Evolutionary conservation across 2,888 invertebrate species (phyloP).

Genomic region (Acleris literana): DNA sequence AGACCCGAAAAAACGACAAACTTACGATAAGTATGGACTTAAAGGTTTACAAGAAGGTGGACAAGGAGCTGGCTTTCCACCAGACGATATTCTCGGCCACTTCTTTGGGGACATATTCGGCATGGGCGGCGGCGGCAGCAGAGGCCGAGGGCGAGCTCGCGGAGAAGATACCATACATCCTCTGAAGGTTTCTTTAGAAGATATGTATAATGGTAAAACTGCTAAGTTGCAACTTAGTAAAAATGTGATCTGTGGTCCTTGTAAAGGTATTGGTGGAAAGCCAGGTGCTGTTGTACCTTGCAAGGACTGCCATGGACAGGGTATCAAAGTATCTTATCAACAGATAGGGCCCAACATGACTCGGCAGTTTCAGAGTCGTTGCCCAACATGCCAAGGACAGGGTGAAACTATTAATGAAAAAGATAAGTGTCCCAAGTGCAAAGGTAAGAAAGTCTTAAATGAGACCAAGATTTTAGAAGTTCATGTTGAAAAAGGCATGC

Average conservation of each 20-base stretch:
- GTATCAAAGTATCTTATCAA: constrained; percentile 88
- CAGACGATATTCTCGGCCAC: constrained; percentile 88
- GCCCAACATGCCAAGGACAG: constrained; percentile 85
- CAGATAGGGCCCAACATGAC: constrained; percentile 87
- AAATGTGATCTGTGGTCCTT: constrained; percentile 90
- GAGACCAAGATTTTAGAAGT: constrained; percentile 94
- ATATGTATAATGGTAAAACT: constrained; percentile 95
- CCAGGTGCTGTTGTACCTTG: constrained; percentile 87
- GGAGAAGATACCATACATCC: constrained; percentile 94
- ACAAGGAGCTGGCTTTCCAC: constrained; percentile 80
- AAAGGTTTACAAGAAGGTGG: constrained; percentile 94
- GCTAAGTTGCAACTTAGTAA: constrained; percentile 92
- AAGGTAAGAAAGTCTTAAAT: constrained; percentile 92
- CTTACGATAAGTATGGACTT: constrained; percentile 94
- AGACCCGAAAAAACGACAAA: constrained; percentile 92
- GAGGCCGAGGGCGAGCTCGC: constrained; percentile 82
- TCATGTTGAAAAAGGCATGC: constrained; percentile 95
- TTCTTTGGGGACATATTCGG: constrained; percentile 85
- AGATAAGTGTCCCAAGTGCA: constrained; percentile 92
- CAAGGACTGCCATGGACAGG: constrained; percentile 89
- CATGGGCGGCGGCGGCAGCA: constrained; percentile 82
- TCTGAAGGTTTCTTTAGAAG: constrained; percentile 93
- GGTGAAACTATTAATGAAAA: constrained; percentile 91
- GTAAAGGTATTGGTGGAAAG: constrained; percentile 91
- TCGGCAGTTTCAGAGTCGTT: constrained; percentile 85